Evolutionary conservation across 2,113 vertebrate genomes (phyloP), one percentile per base, ranked within the genome.

Genomic region (Apeltes quadracus): DNA sequence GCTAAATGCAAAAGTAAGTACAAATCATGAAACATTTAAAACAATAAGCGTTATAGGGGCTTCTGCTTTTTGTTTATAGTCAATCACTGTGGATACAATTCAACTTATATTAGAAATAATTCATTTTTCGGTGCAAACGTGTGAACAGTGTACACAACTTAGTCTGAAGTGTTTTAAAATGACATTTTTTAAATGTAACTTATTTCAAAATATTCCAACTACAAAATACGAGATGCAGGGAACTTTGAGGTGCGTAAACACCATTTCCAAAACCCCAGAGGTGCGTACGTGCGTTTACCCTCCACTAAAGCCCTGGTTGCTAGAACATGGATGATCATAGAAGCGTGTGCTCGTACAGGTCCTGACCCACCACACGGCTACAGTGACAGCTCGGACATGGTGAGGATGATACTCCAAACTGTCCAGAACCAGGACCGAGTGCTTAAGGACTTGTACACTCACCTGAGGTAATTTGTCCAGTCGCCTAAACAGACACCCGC

Each of bases 351-450:
- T 57, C 18, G 1, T 66, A 27, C 79, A 94, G 94, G 91, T 86
- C 88, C 92, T 92, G 98, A 99, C 92, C 89, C 92, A 34, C 92
- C 92, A 29, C 96, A 97, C 39, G 95, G 94, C 46, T 99, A 99
- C 93, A 97, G 96, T 39, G 97, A 99, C 91, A 99, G 98, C 84
- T 96, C 95, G 0, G 96, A 97, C 70, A 98, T 99, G 97, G 97
- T 99, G 77, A 97, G 94, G 88, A 95, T 96, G 41, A 98, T 99
- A 57, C 93, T 98, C 53, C 96, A 98, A 77, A 99, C 96, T 5
- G 96, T 99, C 11, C 97, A 99, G 90, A 97, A 95, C 85, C 97
- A 99, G 88, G 98, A 99, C 86, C 79, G 95, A 64, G 96, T 99
- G 71, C 93, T 99, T 50, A 97, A 96, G 91, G 98, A 99, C 87